Evolutionary conservation across 2,888 invertebrate species (phyloP), one percentile per base, ranked within the genome.

Genomic region (Netelia fuscicornis): DNA sequence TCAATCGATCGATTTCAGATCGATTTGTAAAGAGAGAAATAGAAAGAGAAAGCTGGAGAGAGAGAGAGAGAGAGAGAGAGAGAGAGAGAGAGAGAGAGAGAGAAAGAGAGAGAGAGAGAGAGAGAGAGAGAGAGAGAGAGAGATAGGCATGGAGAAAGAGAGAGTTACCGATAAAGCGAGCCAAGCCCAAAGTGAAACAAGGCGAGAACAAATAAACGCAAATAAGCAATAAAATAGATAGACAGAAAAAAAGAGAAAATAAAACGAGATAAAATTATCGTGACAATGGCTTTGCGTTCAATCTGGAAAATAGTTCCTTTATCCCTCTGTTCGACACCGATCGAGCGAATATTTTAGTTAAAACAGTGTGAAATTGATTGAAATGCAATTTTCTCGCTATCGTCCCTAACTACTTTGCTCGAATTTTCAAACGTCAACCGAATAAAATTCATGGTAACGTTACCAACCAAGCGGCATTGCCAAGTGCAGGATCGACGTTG

Each of bases 1-100:
- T 74, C 74, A 64, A 64, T 52, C 64, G 52, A 17, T 52, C 48
- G 74, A 52, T 74, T 74, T 13, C 11, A 62, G 62, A 64, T 10
- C 44, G 74, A 52, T 60, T 48, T 1, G 52, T 11, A 62, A 25
- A 64, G 48, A 42, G 25, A 17, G 48, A 10, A 48, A 30, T 5
- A 30, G 30, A 30, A 17, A 17, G 17, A 17, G 17, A 17, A 17
- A 17, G 17, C 0, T 17, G 0, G 17, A 17, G 0, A 30, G 30
- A 30, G 5, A 30, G 0, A 30, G 30, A 30, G 2, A 25, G 1
- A 25, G 25, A 25, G 0, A 0, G 30, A 3, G 5, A 30, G 6
- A 30, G 30, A 30, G 30, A 3, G 30, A 30, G 3, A 2, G 6
- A 30, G 17, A 62, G n/a, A 64, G 25, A 13, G 25, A 11, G 48